Evolutionary conservation across 1,140 invertebrate genomes (phyloP), one percentile per base, ranked within the genome.

Genomic region (Leptonema lineaticorne): DNA sequence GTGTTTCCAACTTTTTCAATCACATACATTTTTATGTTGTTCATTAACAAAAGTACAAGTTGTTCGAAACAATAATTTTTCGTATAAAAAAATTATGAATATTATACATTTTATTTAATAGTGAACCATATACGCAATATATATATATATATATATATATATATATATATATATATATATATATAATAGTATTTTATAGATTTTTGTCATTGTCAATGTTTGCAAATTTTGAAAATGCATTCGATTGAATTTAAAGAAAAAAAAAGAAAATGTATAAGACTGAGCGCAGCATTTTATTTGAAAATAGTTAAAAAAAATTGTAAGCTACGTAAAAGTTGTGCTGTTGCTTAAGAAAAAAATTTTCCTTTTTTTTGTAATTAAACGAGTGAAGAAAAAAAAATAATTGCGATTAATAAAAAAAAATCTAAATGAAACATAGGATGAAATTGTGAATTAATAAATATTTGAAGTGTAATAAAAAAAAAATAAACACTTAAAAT

Each of bases 261-360:
- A n/a, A n/a, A n/a, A n/a, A n/a, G n/a, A 50, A 62, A 66, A 65
- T 63, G 60, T 67, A 70, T 70, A 70, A 70, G 69, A 70, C 69
- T 70, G 69, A 70, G 57, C 64, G 33, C 63, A 70, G 69, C 68
- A 60, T 67, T 68, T 68, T 28, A 37, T 50, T 64, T 64, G 18
- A 62, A 37, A 41, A 62, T 22, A 62, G 18, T 22, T 37, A 37
- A 18, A 62, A 62, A 37, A n/a, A n/a, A n/a, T 18, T 62, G n/a
- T 50, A 50, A 29, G 37, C 6, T 26, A 50, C n/a, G n/a, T 6
- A 27, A 28, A n/a, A 16, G 26, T 63, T 63, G 18, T 64, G 62
- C 62, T 64, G 62, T 64, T 64, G 62, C 62, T 64, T 64, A 48
- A 50, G n/a, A 45, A 50, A 45, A 26, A 41, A 27, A 26, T 22